Base-by-base conservation (phyloP, 2,113 vertebrate species). In the Pachyramphus minor region DNA sequence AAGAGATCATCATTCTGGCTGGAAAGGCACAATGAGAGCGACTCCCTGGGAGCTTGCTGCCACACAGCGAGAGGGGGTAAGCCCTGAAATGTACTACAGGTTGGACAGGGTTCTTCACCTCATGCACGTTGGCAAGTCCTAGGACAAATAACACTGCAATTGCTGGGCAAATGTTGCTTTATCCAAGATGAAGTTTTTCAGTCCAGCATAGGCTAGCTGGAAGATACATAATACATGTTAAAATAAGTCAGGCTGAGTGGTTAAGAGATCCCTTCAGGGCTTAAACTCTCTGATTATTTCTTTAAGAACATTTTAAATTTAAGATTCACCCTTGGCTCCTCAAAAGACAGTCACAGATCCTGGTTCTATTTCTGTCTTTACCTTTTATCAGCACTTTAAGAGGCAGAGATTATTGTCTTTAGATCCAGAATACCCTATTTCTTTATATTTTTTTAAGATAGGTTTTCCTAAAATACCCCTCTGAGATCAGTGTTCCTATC, bases 41-140 rank as follows among this genome's bases (percentile, higher is more conserved):
- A n/a, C 20, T 82, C 35, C 14, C 15, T 41, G 44, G 52, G 68
- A 91, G 60, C 39, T 64, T 64, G 66, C 86, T 4, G 9, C 42
- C 44, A 4, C 0, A 0, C n/a, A 66, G 33, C 0, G 2, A 76
- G 47, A 75, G 31, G 0, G 2, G 44, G 45, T 27, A 64, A 73
- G 12, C 19, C 12, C 68, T 52, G 60, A 22, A 37, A 49, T 22
- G 7, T 30, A 2, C 49, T 49, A 0, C 2, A 9, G 42, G 33
- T 19, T 52, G 58, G 33, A 35, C 1, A 3, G 41, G 7, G 6
- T 53, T 52, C 66, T 35, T 64, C 55, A 45, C 41, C 37, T 67
- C 42, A 14, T 0, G 2, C 7, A 12, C 30, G 72, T 62, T 69
- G 50, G 41, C n/a, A 86, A 84, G 41, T 72, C 67, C 16, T 31